These are phyloP conservation scores for Leucopternis melanops DNA, from an alignment of 2,113 vertebrate species.

Conservation along the genomic window DNA sequence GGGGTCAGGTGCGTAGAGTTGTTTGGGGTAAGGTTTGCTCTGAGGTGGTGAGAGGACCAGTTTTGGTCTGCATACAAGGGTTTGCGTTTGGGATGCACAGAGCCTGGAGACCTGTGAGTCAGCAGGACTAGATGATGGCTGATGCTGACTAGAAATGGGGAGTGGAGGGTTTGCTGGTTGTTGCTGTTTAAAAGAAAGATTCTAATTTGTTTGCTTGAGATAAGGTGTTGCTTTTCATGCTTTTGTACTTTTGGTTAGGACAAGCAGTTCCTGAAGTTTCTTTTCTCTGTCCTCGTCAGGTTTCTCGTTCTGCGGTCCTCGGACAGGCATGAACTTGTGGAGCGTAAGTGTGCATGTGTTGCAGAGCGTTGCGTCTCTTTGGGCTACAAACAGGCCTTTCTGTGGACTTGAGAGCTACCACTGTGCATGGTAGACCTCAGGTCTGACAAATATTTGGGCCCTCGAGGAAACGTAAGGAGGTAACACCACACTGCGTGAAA, in stretches of 20 bases:
- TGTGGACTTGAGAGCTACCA: not conserved
- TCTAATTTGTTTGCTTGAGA: not conserved
- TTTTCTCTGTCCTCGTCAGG: not conserved
- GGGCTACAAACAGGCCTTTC: not conserved
- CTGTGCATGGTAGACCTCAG: not conserved
- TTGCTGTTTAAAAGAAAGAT: not conserved
- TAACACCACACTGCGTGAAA: not conserved
- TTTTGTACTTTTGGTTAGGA: not conserved
- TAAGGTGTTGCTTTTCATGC: not conserved
- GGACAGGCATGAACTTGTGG: not conserved
- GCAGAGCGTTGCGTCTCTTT: not conserved
- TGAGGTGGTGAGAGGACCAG: not conserved
- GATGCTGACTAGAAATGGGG: not conserved
- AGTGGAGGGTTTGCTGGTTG: not conserved
- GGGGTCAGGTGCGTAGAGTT: fast-evolving
- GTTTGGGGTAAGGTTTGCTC: not conserved
- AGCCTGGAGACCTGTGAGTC: not conserved
- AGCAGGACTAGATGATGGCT: not conserved
- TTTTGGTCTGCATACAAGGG: not conserved
- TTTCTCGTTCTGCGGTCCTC: not conserved
- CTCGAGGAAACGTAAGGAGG: not conserved
- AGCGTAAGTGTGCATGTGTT: not conserved
- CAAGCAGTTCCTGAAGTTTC: too few relatives aligned
- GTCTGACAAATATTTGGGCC: not conserved
- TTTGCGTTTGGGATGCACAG: not conserved